A percentile compares a stretch with the other conserved stretches of the same genome.
phyloP scores from a whole-genome alignment of 2,888 invertebrate genomes.

The Drosophila basisetae region DNA sequence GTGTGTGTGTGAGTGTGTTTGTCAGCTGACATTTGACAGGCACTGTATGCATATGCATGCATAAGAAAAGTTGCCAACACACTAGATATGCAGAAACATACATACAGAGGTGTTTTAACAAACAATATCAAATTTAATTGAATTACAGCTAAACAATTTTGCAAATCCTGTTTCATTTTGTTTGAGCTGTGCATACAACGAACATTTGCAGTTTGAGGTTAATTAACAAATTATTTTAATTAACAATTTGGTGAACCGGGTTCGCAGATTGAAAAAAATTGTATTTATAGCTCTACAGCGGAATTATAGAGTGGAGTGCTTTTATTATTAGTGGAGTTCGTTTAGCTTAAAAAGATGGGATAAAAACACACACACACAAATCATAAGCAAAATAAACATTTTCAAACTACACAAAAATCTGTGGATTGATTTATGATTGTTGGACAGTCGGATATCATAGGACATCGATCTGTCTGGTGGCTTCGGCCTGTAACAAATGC shows the following conservation, averaged over 20 bases:
- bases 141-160: constrained; percentile 10
- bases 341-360: background rate
- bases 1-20: constrained; percentile 6
- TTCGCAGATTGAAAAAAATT: background rate
- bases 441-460: background rate
- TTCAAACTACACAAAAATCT: background rate
- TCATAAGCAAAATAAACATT: background rate
- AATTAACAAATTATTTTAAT: background rate
- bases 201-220: background rate
- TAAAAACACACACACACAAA: background rate
- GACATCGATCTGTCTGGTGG: background rate
- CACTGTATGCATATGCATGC: constrained; percentile 47
- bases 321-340: background rate
- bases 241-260: background rate
- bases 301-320: background rate
- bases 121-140: constrained; percentile 11
- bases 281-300: background rate
- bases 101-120: constrained; percentile 4
- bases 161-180: background rate
- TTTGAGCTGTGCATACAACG: background rate
- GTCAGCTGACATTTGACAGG: constrained; percentile 57
- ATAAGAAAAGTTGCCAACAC: constrained; percentile 38
- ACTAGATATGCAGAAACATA: background rate
- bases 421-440: background rate
- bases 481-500: background rate